Base-by-base conservation (phyloP, 2,797 vertebrate genomes). In the Chiroxiphia lanceolata region DNA sequence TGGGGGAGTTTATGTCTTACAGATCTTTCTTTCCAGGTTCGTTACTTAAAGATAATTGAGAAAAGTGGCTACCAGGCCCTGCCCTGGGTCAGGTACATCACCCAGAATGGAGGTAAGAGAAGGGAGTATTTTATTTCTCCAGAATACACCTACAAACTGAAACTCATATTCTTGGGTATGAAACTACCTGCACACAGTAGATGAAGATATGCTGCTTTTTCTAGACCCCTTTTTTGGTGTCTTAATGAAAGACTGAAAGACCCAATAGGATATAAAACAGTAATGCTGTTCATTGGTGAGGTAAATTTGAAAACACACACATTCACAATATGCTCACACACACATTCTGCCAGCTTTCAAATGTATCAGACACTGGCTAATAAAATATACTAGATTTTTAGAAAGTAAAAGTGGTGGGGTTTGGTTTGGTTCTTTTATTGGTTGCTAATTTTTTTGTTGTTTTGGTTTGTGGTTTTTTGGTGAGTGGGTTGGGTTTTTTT, bases 11-110 rank as follows among this genome's bases (percentile, higher is more conserved):
- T 4, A 1, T 77, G 18, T 61, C 64, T 54, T 5, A 51, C 14
- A 1, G 8, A 4, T 9, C 33, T 72, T 76, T 89, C 33, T 63
- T 64, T 50, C 16, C 96, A 99, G 99, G 99, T 99, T 88, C 99
- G 99, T 48, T 99, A 99, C 96, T 97, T 99, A 94, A 99, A 99
- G 98, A 99, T 99, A 93, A 99, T 99, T 33, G 99, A 99, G 98
- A 99, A 99, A 98, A 99, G 99, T 9, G 99, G 99, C 16, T 99
- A 99, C 68, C 99, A 99, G 97, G 99, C 99, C 3, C 94, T 99
- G 94, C 99, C 99, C 0, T 99, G 99, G 99, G 99, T 99, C 60
- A 98, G 99, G 33, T 99, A 99, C 92, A 99, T 99, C 96, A 99
- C 99, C 61, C 99, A 99, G 95, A 99, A 99, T 0, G 99, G 99